Evolutionary conservation across 2,888 invertebrate species (phyloP).

Genomic region (Drosophila colorata): DNA sequence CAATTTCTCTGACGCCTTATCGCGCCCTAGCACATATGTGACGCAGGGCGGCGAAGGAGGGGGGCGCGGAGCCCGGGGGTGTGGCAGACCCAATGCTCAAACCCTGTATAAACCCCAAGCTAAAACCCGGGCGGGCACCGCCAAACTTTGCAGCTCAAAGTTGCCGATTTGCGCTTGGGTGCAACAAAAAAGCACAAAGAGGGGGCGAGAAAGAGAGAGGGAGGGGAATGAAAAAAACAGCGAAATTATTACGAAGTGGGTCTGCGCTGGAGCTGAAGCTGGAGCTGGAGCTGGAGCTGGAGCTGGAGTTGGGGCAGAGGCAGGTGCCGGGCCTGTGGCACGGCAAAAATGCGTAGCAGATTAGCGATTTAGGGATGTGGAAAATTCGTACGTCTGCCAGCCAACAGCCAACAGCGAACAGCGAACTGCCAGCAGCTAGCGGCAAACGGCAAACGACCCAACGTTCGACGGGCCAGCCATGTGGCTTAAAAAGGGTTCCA

Average conservation of each 20-base stretch:
- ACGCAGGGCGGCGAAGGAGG: conserved; percentile 5
- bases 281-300: conserved; percentile 15
- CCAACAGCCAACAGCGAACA: conserved; percentile 18
- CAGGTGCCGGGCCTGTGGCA: conserved; percentile 32
- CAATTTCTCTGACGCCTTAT: conserved; percentile 81
- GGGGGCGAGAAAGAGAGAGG: background rate
- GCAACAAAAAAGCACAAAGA: conserved; percentile 48
- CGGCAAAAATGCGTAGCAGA: conserved; percentile 77
- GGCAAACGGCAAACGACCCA: too few relatives aligned
- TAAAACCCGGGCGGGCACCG: conserved; percentile 46
- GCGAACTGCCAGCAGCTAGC: too few relatives aligned
- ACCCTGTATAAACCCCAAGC: conserved; percentile 33
- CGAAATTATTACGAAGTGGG: conserved; percentile 71
- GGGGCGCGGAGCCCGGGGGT: background rate
- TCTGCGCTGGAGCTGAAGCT: conserved; percentile 4
- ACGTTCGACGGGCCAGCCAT: conserved; percentile 4
- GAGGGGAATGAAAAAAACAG: conserved; percentile 24
- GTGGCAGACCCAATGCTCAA: conserved; percentile 30
- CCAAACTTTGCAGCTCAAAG: conserved; percentile 75
- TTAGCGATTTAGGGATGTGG: conserved; percentile 83
- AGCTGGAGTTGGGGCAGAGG: conserved; percentile 12
- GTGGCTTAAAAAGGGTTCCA: conserved; percentile 53
- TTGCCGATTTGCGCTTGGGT: conserved; percentile 77
- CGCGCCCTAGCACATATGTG: conserved; percentile 79
- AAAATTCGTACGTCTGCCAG: conserved; percentile 76